A percentile compares a stretch with the other conserved stretches of the same genome.
Conservation (phyloP, 37 sponge, comb jelly and placozoan species). For the Diacarnus erythraeanus region DNA sequence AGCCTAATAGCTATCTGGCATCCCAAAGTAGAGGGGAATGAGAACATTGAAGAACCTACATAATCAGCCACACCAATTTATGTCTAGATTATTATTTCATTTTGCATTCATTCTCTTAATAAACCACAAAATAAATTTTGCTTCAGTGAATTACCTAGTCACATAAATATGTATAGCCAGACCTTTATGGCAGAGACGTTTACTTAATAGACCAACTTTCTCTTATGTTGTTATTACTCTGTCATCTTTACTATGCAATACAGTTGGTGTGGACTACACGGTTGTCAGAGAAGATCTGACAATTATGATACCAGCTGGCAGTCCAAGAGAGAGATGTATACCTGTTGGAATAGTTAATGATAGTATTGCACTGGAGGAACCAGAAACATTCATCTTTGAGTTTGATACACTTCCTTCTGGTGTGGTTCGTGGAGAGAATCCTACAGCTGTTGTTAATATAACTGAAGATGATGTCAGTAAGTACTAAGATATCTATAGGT, state of each 20-base stretch:
- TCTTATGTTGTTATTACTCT: not conserved
- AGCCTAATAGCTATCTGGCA: not conserved
- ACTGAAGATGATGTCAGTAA: conserved; percentile 32
- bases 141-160: not conserved
- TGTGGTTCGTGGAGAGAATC: not conserved
- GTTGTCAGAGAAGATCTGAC: not conserved
- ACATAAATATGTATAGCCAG: not conserved
- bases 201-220: too few relatives aligned
- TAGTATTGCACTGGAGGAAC: conserved; percentile 15
- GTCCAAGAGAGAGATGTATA: not conserved
- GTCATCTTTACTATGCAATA: too few relatives aligned
- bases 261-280: conserved; percentile 1
- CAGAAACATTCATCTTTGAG: conserved; percentile 7
- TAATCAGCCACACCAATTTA: not conserved
- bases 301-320: not conserved
- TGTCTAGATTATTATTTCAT: not conserved
- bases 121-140: too few relatives aligned
- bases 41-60: not conserved
- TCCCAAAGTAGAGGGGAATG: not conserved
- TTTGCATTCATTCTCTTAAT: too few relatives aligned
- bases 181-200: too few relatives aligned
- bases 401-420: conserved; percentile 10
- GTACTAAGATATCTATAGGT: not conserved
- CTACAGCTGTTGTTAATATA: conserved; percentile 17
- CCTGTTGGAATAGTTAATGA: conserved; percentile 2